phyloP scores from a whole-genome alignment of 2,113 vertebrate species.

The Chinchilla lanigera region DNA sequence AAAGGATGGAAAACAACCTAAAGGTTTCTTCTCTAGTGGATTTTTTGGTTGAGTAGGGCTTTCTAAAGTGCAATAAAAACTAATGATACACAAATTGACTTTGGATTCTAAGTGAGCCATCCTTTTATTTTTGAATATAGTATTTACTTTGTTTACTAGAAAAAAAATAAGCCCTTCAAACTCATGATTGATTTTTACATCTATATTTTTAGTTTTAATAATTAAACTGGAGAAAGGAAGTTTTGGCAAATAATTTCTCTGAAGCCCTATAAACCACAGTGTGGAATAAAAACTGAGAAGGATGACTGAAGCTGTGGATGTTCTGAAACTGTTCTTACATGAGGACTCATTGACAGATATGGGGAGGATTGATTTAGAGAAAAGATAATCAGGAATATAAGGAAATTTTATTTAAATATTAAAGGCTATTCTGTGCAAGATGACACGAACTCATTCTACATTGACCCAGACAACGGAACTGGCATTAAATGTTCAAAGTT shows the following conservation, averaged over 20 bases:
- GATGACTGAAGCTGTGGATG: not conserved
- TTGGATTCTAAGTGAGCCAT: not conserved
- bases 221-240: not conserved
- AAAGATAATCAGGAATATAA: not conserved
- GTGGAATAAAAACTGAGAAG: not conserved
- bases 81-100: not conserved
- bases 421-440: not conserved
- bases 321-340: not conserved
- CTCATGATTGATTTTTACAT: not conserved
- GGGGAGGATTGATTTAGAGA: not conserved
- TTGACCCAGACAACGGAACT: not conserved
- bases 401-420: not conserved
- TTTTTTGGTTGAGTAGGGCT: not conserved
- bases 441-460: not conserved
- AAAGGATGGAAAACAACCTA: not conserved
- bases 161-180: not conserved
- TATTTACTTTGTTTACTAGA: not conserved
- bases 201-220: not conserved
- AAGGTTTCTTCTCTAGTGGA: not conserved
- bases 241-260: not conserved
- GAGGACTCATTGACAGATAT: not conserved
- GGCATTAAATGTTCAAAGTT: conserved; percentile 14
- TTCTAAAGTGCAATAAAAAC: not conserved
- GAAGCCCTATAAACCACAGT: not conserved
- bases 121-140: not conserved